Conservation (phyloP, 1,140 invertebrate genomes). For the Prorops nasuta region DNA sequence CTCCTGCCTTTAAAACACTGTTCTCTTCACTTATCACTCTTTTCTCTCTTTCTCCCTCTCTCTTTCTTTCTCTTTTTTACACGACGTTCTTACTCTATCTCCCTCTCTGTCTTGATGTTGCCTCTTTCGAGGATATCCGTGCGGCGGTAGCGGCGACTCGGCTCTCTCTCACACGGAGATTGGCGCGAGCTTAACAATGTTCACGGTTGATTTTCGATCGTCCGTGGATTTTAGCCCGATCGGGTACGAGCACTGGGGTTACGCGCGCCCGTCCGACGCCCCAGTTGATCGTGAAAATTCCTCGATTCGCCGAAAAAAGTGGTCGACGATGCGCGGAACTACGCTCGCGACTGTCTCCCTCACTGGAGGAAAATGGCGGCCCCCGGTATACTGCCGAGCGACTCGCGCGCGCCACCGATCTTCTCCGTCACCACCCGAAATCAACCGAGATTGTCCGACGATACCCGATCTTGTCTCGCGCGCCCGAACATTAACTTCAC, state of each 20-base stretch:
- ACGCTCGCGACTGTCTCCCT: conserved; percentile 46
- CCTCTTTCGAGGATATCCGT: not conserved
- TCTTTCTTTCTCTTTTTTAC: not conserved
- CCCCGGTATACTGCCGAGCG: conserved; percentile 41
- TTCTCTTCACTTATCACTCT: not conserved
- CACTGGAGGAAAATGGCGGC: conserved; percentile 52
- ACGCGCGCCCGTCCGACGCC: conserved; percentile 29
- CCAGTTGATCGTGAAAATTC: conserved; percentile 21
- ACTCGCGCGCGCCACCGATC: conserved; percentile 37
- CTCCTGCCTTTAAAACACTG: too few species aligned
- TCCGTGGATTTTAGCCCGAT: too few species aligned
- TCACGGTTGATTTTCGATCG: not conserved
- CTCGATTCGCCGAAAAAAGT: conserved; percentile 6
- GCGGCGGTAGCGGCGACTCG: too few species aligned
- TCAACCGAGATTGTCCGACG: not conserved
- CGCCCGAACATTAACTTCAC: too few species aligned
- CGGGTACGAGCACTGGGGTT: too few species aligned
- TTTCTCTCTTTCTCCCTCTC: conserved; percentile 14
- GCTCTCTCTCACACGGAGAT: conserved; percentile 15
- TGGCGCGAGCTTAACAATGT: not conserved
- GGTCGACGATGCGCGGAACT: conserved; percentile 13
- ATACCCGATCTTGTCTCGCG: not conserved
- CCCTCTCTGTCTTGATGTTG: not conserved
- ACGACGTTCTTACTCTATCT: not conserved
- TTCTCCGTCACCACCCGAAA: conserved; percentile 15